Evolutionary conservation across 2,797 vertebrate genomes (phyloP).

Genomic region (Neopelma chrysocephalum): DNA sequence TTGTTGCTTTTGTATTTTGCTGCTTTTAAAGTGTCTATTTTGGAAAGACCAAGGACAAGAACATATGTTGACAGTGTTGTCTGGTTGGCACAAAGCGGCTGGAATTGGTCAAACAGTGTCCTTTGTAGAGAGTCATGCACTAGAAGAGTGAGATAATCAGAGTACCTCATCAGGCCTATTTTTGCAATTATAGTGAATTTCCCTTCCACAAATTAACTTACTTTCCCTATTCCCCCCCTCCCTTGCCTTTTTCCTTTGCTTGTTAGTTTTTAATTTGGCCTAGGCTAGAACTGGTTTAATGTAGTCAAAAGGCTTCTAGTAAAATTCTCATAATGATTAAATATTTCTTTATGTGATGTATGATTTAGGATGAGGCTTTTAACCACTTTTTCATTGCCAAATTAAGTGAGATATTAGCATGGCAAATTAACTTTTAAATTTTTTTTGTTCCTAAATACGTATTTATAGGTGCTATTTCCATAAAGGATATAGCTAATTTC

Average conservation of each 20-base stretch:
- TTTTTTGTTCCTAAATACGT: neutral
- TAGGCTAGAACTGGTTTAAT: neutral
- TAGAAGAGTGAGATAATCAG: neutral
- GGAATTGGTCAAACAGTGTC: constrained; percentile 15
- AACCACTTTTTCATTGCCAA: neutral
- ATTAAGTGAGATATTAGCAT: neutral
- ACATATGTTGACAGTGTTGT: neutral
- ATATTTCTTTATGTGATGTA: neutral
- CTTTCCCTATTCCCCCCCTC: neutral
- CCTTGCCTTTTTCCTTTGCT: neutral
- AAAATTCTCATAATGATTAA: neutral
- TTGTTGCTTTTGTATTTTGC: neutral
- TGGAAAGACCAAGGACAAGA: neutral
- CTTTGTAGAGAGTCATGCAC: neutral
- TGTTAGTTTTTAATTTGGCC: neutral
- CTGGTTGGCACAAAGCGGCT: neutral
- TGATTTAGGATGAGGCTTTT: neutral
- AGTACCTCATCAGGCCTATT: neutral
- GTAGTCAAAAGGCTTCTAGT: neutral
- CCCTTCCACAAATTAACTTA: neutral
- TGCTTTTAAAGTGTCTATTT: neutral
- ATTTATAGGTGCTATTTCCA: neutral
- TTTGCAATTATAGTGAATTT: neutral
- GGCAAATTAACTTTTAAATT: neutral
- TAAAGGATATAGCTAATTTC: neutral